A percentile compares a stretch with the other conserved stretches of the same genome.
Evolutionary conservation across 64 coral and sea anemone genomes (phyloP).

Genomic region (Anthopleura sola): DNA sequence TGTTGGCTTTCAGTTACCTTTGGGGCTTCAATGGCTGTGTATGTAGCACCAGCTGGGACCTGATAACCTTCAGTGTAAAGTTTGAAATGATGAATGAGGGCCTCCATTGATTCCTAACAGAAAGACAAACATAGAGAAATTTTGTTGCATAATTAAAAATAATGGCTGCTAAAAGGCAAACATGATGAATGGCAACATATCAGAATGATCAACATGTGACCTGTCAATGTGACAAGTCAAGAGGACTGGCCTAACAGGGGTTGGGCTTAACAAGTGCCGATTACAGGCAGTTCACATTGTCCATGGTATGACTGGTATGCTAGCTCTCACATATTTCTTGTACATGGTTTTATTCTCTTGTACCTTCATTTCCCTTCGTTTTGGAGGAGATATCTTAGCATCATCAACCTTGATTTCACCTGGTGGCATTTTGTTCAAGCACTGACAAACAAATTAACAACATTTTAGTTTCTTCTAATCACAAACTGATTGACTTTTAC

Average conservation of each 20-base stretch:
- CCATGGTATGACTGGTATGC: too few species aligned
- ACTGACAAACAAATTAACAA: slow-evolving; percentile 33
- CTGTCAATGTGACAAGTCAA: too few species aligned
- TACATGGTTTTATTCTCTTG: background rate
- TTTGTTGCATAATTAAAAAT: too few species aligned
- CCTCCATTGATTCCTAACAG: slow-evolving; percentile 94
- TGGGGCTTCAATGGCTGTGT: slow-evolving; percentile 89
- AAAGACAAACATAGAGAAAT: background rate
- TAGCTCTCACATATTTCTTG: too few species aligned
- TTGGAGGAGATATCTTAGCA: slow-evolving; percentile 95
- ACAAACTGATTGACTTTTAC: too few species aligned
- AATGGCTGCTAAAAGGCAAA: too few species aligned
- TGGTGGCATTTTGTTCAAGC: slow-evolving; percentile 91
- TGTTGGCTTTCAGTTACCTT: slow-evolving; percentile 50
- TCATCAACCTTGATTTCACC: slow-evolving; percentile 97
- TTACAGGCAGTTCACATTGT: too few species aligned
- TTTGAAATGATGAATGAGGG: slow-evolving; percentile 98
- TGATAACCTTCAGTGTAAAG: slow-evolving; percentile 97
- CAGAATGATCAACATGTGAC: too few species aligned
- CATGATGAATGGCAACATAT: too few species aligned
- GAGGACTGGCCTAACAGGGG: too few species aligned
- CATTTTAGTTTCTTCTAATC: background rate
- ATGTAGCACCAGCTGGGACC: slow-evolving; percentile 79
- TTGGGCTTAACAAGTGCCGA: too few species aligned
- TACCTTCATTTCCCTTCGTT: slow-evolving; percentile 98